A percentile compares a stretch with the other conserved stretches of the same genome.
Conservation (phyloP, 2,797 vertebrate genomes). For the Pseudomugil gertrudae region DNA sequence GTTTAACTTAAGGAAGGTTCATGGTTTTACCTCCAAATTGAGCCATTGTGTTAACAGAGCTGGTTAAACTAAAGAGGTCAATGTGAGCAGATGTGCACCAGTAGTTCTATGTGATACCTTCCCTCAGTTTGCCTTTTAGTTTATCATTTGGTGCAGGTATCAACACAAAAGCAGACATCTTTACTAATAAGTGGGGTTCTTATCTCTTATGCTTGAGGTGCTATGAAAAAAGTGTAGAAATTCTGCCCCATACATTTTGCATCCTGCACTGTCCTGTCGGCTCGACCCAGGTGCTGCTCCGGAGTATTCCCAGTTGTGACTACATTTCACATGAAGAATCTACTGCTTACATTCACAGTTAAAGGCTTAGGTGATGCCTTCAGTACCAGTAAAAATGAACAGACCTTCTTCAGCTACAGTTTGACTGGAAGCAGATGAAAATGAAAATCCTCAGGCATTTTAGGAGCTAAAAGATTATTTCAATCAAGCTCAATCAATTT, state of each 20-base stretch:
- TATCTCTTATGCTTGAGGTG: not conserved
- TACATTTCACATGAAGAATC: not conserved
- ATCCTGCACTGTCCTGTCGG: not conserved
- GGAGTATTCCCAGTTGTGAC: not conserved
- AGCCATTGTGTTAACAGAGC: not conserved
- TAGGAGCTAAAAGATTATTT: not conserved
- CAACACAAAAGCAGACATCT: not conserved
- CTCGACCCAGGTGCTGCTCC: not conserved
- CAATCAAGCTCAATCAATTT: no score
- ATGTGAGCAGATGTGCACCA: not conserved
- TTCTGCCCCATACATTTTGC: not conserved
- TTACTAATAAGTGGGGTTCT: not conserved
- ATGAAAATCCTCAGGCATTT: not conserved
- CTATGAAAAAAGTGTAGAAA: not conserved
- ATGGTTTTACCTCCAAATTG: not conserved
- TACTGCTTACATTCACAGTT: not conserved
- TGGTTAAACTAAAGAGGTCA: not conserved
- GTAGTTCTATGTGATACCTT: not conserved
- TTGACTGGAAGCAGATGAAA: not conserved
- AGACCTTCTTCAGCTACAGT: not conserved
- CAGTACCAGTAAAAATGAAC: not conserved
- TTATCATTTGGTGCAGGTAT: not conserved
- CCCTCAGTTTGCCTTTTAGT: not conserved
- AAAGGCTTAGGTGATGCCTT: not conserved
- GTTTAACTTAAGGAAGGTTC: not conserved